Base-by-base conservation (phyloP, 1,140 invertebrate genomes). In the Saccostrea cuccullata region DNA sequence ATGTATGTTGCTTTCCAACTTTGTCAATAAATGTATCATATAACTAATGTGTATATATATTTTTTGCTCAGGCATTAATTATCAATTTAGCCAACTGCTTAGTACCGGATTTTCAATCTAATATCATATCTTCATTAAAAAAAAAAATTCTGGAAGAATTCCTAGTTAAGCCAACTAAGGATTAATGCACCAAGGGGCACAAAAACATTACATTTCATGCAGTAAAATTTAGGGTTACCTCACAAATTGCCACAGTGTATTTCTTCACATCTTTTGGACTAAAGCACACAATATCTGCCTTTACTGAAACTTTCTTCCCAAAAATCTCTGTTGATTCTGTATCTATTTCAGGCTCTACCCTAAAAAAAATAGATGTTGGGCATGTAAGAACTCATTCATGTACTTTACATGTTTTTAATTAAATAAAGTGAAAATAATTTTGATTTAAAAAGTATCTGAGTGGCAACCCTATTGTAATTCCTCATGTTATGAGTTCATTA, bases 231-330 rank as follows among this genome's bases (percentile, higher is more conserved):
- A 58, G 11, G 17, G 2, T 3, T 70, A 70, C 67, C 67, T 26
- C n/a, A 23, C 67, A 70, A n/a, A 70, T 12, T 70, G 67, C 67
- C 67, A 70, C 6, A 70, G 26, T 0, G 23, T n/a, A 70, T 70
- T 70, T 70, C 67, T 26, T 23, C 26, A 70, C 67, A 6, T 26
- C 67, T 70, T n/a, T 70, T 5, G 20, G 67, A 70, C 67, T 70
- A n/a, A 70, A 26, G 67, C 67, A 70, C 67, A 70, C n/a, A 70
- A 70, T 70, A 30, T 70, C 67, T 26, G 67, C 67, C 26, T 12
- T 23, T 70, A 23, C 5, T 26, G 67, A 70, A 70, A 70, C 67
- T 70, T 70, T 70, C 13, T 23, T 23, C 9, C 4, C 4, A 12
- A 70, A 70, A 26, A 70, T 70, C 26, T 70, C 67, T 26, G 67